These are phyloP conservation scores for Physocephala rufipes DNA, from an alignment of 2,888 invertebrate genomes.

Conservation along the genomic window DNA sequence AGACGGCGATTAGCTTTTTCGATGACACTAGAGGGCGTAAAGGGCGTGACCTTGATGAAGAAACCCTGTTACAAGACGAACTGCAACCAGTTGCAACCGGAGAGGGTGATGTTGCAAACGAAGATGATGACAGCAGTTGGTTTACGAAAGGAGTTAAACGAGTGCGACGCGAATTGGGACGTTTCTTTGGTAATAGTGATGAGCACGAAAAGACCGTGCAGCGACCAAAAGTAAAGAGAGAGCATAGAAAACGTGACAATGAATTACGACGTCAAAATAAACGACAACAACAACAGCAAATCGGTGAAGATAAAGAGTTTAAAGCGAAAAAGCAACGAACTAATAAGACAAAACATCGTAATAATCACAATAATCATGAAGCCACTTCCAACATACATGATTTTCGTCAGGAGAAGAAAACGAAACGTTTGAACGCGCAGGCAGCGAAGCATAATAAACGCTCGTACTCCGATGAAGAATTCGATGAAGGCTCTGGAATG, in stretches of 20 bases:
- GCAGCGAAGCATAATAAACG: constrained; percentile 44
- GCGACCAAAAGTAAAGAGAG: constrained; percentile 6
- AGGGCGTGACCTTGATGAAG: constrained; percentile 51
- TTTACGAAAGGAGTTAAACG: constrained; percentile 55
- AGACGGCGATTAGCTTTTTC: constrained; percentile 32
- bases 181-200: constrained; percentile 53
- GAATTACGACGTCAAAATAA: constrained; percentile 19
- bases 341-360: constrained; percentile 13
- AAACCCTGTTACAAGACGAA: constrained; percentile 55
- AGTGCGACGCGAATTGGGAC: constrained; percentile 58
- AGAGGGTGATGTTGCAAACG: constrained; percentile 21
- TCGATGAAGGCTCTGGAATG: constrained; percentile 51
- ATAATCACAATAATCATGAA: constrained; percentile 5
- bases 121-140: constrained; percentile 52
- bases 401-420: constrained; percentile 27
- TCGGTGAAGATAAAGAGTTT: constrained; percentile 28
- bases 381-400: background rate
- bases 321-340: constrained; percentile 27
- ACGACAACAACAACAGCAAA: background rate
- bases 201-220: constrained; percentile 34
- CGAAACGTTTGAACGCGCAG: constrained; percentile 28
- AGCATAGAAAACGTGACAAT: constrained; percentile 32
- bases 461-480: constrained; percentile 45
- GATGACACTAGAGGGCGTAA: constrained; percentile 44
- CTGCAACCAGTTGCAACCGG: constrained; percentile 48